Evolutionary conservation across 2,888 invertebrate species (phyloP).

Genomic region (Taenaris catops): DNA sequence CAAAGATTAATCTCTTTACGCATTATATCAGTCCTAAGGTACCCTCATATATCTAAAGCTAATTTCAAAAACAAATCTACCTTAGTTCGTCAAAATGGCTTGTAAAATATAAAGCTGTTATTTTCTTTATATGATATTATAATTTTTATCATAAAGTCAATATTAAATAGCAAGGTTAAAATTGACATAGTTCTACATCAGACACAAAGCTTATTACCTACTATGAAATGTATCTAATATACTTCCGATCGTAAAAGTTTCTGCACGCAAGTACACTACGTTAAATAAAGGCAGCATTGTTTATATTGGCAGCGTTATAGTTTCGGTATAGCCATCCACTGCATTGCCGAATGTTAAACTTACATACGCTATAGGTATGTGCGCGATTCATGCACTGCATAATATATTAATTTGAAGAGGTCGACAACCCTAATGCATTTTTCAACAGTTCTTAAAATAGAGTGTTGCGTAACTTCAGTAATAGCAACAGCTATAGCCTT

Average conservation of each 20-base stretch:
- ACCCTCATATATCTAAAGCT: too few relatives aligned
- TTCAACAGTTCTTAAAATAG: constrained; percentile 45
- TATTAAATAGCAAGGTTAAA: too few relatives aligned
- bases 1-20: too few relatives aligned
- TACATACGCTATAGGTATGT: constrained; percentile 12
- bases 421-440: constrained; percentile 43
- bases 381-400: constrained; percentile 23
- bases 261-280: constrained; percentile 13
- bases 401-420: constrained; percentile 32
- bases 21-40: too few relatives aligned
- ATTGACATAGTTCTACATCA: constrained; percentile 5
- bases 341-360: constrained; percentile 8
- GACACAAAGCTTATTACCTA: constrained; percentile 6
- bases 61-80: too few relatives aligned
- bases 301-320: constrained; percentile 15
- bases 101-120: too few relatives aligned
- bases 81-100: too few relatives aligned
- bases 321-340: constrained; percentile 10
- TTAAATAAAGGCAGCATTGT: constrained; percentile 18
- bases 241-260: constrained; percentile 16
- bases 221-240: constrained; percentile 4
- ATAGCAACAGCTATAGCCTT: constrained; percentile 54
- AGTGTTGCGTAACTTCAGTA: constrained; percentile 43
- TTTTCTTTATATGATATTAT: too few relatives aligned
- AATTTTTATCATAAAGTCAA: too few relatives aligned